These are phyloP conservation scores for Geococcyx californianus DNA, from an alignment of 2,113 vertebrate genomes.

Conservation along the genomic window DNA sequence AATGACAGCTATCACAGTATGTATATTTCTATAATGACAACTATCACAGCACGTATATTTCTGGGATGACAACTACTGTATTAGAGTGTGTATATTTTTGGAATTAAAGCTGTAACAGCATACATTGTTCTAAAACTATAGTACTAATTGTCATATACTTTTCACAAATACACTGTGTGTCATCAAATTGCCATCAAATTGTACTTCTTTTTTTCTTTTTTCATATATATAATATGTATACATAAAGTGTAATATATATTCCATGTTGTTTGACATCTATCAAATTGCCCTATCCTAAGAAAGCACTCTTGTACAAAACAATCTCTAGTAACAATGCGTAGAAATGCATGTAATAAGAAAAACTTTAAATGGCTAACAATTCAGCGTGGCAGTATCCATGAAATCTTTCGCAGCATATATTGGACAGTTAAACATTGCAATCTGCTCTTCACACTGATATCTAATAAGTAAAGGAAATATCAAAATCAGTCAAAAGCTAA, in stretches of 20 bases:
- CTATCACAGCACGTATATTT: constrained; percentile 35
- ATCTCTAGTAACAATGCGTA: constrained; percentile 37
- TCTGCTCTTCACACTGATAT: constrained; percentile 53
- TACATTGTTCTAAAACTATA: background rate
- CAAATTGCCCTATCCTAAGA: constrained; percentile 55
- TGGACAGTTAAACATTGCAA: constrained; percentile 66
- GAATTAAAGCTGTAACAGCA: background rate
- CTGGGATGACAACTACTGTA: constrained; percentile 11
- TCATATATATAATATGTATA: background rate
- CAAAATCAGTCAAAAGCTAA: constrained; percentile 53
- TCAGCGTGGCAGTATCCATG: constrained; percentile 37
- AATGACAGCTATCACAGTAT: constrained; percentile 60
- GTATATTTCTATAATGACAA: constrained; percentile 65
- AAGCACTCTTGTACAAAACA: constrained; percentile 46
- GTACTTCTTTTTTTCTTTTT: background rate
- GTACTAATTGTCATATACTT: constrained; percentile 9
- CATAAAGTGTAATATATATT: background rate
- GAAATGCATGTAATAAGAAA: constrained; percentile 41
- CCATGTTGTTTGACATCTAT: constrained; percentile 42
- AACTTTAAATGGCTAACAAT: constrained; percentile 61
- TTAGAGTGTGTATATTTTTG: constrained; percentile 25
- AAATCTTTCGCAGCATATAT: constrained; percentile 65
- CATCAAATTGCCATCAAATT: background rate
- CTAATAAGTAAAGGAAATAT: constrained; percentile 29
- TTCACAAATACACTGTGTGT: background rate